These are phyloP conservation scores for Falco biarmicus DNA, from an alignment of 2,797 vertebrate species.

Conservation along the genomic window DNA sequence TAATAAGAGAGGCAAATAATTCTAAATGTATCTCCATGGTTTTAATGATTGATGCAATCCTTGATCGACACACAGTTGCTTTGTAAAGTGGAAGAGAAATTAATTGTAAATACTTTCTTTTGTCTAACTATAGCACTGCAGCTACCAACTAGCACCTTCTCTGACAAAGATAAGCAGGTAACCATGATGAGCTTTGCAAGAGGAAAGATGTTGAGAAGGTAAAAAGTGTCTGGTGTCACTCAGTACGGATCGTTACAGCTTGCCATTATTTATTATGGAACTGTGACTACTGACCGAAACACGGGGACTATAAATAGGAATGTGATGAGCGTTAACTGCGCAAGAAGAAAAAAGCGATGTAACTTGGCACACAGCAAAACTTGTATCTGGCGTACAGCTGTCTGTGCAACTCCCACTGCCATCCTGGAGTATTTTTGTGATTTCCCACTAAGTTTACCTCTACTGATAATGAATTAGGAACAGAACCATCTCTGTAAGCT, in stretches of 20 bases:
- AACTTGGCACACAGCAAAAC: background rate
- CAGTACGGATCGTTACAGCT: background rate
- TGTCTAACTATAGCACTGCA: background rate
- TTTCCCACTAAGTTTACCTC: background rate
- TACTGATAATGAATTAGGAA: background rate
- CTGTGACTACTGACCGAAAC: background rate
- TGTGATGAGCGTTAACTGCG: background rate
- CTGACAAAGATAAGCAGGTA: background rate
- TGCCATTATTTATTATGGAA: slow-evolving; percentile 33
- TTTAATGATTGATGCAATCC: background rate
- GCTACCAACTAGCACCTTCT: background rate
- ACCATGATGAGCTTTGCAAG: background rate
- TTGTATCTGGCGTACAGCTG: background rate
- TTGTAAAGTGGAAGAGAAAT: background rate
- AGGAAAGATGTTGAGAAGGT: background rate
- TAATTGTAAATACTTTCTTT: background rate
- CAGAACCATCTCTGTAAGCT: background rate
- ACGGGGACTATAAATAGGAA: slow-evolving; percentile 37
- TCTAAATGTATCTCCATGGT: background rate
- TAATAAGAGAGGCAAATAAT: background rate
- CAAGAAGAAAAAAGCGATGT: background rate
- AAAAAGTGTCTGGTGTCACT: background rate
- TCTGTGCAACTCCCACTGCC: background rate
- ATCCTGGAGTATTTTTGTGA: background rate
- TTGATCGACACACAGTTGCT: background rate